A percentile compares a stretch with the other conserved stretches of the same genome.
These are phyloP conservation scores for Magallana ariakensis DNA, from an alignment of 1,140 invertebrate species.

Conservation along the genomic window DNA sequence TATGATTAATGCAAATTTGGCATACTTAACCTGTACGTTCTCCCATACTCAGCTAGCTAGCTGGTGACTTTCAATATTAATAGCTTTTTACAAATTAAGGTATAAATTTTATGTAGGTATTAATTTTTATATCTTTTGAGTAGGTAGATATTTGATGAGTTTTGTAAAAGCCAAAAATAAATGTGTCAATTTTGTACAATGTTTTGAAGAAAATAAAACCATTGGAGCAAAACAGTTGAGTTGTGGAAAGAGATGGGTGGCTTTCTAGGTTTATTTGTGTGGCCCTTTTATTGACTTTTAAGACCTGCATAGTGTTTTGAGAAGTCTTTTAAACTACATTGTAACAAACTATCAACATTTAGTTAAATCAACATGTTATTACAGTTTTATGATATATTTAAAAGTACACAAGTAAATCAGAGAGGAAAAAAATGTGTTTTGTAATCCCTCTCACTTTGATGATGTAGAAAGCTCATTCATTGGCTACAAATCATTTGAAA, in stretches of 20 bases:
- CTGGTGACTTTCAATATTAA: not conserved
- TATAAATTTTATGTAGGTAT: constrained; percentile 5
- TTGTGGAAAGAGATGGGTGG: not conserved
- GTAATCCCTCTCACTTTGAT: not conserved
- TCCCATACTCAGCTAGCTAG: too few species aligned
- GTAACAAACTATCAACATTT: constrained; percentile 17
- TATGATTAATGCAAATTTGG: constrained; percentile 25
- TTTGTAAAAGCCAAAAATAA: not conserved
- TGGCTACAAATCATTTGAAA: constrained; percentile 6
- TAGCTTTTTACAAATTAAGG: not conserved
- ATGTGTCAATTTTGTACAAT: constrained; percentile 1
- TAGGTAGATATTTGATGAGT: not conserved
- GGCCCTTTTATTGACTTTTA: constrained; percentile 34
- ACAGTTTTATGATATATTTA: constrained; percentile 26
- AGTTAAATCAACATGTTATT: constrained; percentile 29
- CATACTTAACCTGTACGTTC: not conserved
- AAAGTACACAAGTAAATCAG: constrained; percentile 35
- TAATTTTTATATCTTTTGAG: not conserved
- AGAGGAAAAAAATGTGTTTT: constrained; percentile 4
- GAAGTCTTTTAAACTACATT: constrained; percentile 29
- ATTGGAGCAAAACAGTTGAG: not conserved
- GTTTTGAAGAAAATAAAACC: not conserved
- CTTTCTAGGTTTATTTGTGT: constrained; percentile 11
- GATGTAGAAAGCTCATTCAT: not conserved
- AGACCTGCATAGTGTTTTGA: constrained; percentile 5